Evolutionary conservation across 2,113 vertebrate genomes (phyloP).

Genomic region (Ciconia maguari): DNA sequence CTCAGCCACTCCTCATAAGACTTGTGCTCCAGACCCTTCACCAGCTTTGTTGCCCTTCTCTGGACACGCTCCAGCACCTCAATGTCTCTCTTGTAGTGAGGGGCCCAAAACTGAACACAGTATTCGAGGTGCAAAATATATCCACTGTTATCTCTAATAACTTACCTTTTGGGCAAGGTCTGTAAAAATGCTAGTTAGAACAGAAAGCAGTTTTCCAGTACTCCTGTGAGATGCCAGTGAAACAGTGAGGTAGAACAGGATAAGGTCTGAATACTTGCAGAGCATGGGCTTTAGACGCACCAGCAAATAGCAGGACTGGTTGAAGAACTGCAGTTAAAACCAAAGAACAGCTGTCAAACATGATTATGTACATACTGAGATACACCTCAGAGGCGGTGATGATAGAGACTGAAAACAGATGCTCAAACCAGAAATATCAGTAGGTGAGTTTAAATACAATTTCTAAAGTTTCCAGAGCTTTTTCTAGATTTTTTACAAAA

Average conservation of each 20-base stretch:
- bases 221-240: conserved; percentile 87
- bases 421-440: neutral
- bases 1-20: no score
- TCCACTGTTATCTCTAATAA: neutral
- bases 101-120: no score
- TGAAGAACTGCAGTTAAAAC: conserved; percentile 72
- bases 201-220: conserved; percentile 89
- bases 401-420: neutral
- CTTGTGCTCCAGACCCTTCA: no score
- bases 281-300: conserved; percentile 86
- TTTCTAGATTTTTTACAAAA: neutral
- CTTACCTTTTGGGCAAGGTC: conserved; percentile 91
- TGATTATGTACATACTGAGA: neutral
- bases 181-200: conserved; percentile 88
- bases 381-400: neutral
- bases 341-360: neutral
- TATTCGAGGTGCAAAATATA: neutral
- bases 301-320: conserved; percentile 80
- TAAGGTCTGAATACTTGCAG: conserved; percentile 82
- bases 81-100: no score
- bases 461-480: neutral
- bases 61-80: no score
- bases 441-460: neutral
- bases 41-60: no score
- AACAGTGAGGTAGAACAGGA: conserved; percentile 86